Base-by-base conservation (phyloP, 2,797 vertebrate genomes). In the Rhabdophis nuchalis region DNA sequence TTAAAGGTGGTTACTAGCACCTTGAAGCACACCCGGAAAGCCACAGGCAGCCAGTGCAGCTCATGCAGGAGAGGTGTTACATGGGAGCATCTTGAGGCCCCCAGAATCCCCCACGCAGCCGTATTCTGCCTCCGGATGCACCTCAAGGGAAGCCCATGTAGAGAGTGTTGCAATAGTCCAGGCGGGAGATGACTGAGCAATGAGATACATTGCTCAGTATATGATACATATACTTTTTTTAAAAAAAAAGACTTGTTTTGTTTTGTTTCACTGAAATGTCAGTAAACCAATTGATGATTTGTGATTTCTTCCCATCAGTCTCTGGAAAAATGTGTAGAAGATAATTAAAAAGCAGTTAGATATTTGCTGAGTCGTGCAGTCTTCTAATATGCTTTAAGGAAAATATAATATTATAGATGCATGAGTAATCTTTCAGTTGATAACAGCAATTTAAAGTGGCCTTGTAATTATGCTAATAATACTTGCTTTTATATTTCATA, bases 291-390 rank as follows among this genome's bases (percentile, higher is more conserved):
- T 89, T 72, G 91, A 53, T 89, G 88, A 91, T 6, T 87, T 88
- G 5, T 87, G 36, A 91, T 50, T 85, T 72, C 93, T 93, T 95
- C 29, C 85, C 90, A 89, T 18, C 0, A 85, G 53, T 95, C 91
- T 25, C 60, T 92, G 91, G 90, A 87, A 92, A 4, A 93, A 93
- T 92, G 92, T 41, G 56, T 90, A 60, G 86, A 93, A 87, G 91
- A 68, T 95, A 96, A 96, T 96, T 93, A 95, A 94, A 86, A 58
- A 87, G 93, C 89, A 94, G 93, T 96, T 96, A 95, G 91, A 58
- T 96, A 96, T 91, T 58, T 96, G 96, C 96, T 97, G 96, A 97
- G 88, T 87, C 20, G 60, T 94, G 92, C 94, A 89, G 54, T 91
- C 93, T 93, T 54, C 95, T 95, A 95, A 96, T 92, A 92, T 64